phyloP scores from a whole-genome alignment of 2,113 vertebrate genomes.

The Heterocephalus glaber region DNA sequence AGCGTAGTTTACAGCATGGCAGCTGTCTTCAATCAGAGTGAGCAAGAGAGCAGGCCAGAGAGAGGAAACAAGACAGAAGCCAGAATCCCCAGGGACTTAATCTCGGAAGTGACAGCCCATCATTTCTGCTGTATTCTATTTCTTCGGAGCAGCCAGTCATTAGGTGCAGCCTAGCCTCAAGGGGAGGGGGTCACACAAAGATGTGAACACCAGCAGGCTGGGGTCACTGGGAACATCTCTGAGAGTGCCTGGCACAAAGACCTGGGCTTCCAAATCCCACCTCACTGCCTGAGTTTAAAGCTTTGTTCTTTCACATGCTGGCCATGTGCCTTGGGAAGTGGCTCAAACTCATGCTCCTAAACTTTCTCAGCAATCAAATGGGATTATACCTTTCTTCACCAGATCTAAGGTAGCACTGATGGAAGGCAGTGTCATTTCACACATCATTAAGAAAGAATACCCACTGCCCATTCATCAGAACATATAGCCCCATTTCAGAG shows the following conservation, averaged over 20 bases:
- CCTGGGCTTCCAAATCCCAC: neutral
- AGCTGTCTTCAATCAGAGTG: neutral
- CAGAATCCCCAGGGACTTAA: neutral
- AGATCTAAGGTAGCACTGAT: neutral
- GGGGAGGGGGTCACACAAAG: neutral
- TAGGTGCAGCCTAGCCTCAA: neutral
- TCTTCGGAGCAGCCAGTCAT: neutral
- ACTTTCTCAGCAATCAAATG: neutral
- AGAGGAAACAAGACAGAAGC: neutral
- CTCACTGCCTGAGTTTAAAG: neutral
- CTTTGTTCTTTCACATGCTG: neutral
- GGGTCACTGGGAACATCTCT: fast-evolving
- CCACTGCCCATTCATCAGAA: neutral
- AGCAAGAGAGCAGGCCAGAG: neutral
- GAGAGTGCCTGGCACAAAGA: neutral
- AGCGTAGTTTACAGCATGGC: fast-evolving
- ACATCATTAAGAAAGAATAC: neutral
- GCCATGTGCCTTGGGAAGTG: neutral
- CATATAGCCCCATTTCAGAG: neutral
- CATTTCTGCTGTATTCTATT: neutral
- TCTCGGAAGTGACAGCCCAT: neutral
- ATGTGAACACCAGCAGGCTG: neutral
- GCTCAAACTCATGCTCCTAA: neutral
- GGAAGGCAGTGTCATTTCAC: neutral
- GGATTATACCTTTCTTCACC: neutral